A percentile compares a stretch with the other conserved stretches of the same genome.
Evolutionary conservation across 2,888 invertebrate species (phyloP).

Genomic region (Penaeus monodon): DNA sequence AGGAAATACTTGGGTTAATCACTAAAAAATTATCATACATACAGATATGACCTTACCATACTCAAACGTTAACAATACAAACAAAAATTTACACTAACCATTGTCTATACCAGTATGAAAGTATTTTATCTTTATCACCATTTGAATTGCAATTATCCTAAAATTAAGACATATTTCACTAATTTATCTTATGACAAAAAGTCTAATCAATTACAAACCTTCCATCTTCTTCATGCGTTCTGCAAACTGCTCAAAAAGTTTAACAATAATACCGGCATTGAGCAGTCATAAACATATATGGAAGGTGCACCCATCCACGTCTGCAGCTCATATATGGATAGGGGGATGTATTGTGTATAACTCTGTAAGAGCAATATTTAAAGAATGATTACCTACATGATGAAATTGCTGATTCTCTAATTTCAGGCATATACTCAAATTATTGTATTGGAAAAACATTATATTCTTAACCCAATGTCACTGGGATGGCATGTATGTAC

Average conservation of each 20-base stretch:
- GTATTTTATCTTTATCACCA: too few species aligned
- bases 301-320: constrained; percentile 99
- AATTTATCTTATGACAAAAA: too few species aligned
- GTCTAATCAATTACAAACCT: constrained; percentile 24
- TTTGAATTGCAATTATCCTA: too few species aligned
- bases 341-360: constrained; percentile 98
- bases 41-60: too few species aligned
- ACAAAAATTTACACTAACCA: too few species aligned
- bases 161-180: too few species aligned
- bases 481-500: too few species aligned
- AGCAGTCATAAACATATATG: constrained; percentile 98
- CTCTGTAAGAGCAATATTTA: constrained; percentile 75
- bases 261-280: constrained; percentile 96
- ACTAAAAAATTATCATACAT: too few species aligned
- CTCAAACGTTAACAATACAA: too few species aligned
- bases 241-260: constrained; percentile 88
- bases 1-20: constrained; percentile 3
- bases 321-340: constrained; percentile 98
- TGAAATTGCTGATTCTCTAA: too few species aligned
- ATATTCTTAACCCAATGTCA: neutral
- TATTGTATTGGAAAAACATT: neutral
- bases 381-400: neutral
- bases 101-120: too few species aligned
- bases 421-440: too few species aligned
- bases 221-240: constrained; percentile 86